Conservation (phyloP, 2,888 invertebrate genomes). For the Aromia moschata region DNA sequence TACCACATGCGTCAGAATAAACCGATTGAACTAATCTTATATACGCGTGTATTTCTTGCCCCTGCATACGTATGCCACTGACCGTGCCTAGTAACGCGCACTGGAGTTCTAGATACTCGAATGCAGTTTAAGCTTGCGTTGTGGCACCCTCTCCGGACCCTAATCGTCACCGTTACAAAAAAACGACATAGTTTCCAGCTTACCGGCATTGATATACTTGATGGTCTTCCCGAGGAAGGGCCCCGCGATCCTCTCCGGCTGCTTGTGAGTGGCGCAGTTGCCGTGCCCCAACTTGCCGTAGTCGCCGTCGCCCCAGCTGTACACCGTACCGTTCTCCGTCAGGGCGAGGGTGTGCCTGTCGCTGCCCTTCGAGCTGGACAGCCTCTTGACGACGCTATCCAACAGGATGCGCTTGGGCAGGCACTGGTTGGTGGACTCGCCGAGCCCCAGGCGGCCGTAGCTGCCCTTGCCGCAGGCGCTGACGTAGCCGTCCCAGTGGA, state of each 20-base stretch:
- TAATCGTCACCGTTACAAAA: too few species aligned
- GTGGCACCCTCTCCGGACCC: background rate
- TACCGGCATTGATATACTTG: slow-evolving; percentile 66
- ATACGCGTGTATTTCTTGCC: too few species aligned
- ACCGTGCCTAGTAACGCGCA: too few species aligned
- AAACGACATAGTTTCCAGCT: slow-evolving; percentile 1
- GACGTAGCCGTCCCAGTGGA: slow-evolving; percentile 68
- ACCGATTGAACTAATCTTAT: too few species aligned
- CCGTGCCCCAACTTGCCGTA: slow-evolving; percentile 69
- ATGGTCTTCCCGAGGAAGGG: slow-evolving; percentile 64
- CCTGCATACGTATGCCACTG: too few species aligned
- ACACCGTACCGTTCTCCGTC: slow-evolving; percentile 66
- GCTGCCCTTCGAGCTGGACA: slow-evolving; percentile 69
- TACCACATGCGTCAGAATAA: too few species aligned
- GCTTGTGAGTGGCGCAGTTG: slow-evolving; percentile 65
- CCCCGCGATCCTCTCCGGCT: slow-evolving; percentile 66
- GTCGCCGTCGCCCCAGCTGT: slow-evolving; percentile 70
- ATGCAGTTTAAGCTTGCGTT: too few species aligned
- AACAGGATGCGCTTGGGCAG: slow-evolving; percentile 67
- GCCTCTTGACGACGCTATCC: slow-evolving; percentile 64
- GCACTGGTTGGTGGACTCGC: slow-evolving; percentile 70
- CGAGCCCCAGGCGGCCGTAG: slow-evolving; percentile 71
- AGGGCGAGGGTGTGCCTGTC: slow-evolving; percentile 69
- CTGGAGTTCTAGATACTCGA: too few species aligned
- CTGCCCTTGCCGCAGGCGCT: slow-evolving; percentile 72